phyloP scores from a whole-genome alignment of 2,888 invertebrate species.

The Drosophila macrospina region DNA sequence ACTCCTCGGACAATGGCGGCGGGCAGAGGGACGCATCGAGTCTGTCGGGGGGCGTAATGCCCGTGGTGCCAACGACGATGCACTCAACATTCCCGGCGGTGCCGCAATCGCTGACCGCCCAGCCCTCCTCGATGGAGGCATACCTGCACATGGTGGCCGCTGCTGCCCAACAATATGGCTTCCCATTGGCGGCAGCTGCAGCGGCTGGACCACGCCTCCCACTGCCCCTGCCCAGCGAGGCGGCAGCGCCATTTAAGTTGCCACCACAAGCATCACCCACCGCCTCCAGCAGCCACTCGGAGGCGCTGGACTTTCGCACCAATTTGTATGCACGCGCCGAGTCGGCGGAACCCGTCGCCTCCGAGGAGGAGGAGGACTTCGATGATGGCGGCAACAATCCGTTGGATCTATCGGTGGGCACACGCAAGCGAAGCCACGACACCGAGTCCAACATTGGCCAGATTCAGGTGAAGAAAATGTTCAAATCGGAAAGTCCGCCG shows the following conservation, averaged over 20 bases:
- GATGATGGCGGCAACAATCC: conserved; percentile 89
- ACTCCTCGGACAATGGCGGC: conserved; percentile 88
- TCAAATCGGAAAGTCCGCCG: conserved; percentile 81
- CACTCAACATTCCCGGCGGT: conserved; percentile 83
- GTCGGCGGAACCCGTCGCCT: conserved; percentile 86
- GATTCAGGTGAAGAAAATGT: conserved; percentile 83
- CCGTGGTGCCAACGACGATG: conserved; percentile 60
- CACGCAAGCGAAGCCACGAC: conserved; percentile 88
- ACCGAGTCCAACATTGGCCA: conserved; percentile 83
- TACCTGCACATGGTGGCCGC: conserved; percentile 90
- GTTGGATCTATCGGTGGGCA: conserved; percentile 92
- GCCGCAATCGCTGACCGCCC: conserved; percentile 87
- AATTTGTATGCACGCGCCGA: conserved; percentile 87
- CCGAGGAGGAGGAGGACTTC: conserved; percentile 87
- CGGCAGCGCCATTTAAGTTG: conserved; percentile 86
- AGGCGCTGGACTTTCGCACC: conserved; percentile 93
- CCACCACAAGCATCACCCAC: conserved; percentile 85
- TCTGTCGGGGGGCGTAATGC: conserved; percentile 54
- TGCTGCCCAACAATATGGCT: conserved; percentile 90
- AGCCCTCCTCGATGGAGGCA: conserved; percentile 93
- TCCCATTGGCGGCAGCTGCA: conserved; percentile 87
- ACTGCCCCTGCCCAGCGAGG: conserved; percentile 88
- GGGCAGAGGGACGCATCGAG: conserved; percentile 41
- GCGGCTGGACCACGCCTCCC: conserved; percentile 77
- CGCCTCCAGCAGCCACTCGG: conserved; percentile 87